Percentiles rank a stretch among this genome's conserved stretches.
These are phyloP conservation scores for Toxotes lorentzi DNA, from an alignment of 2,797 vertebrate species.

Conservation along the genomic window DNA sequence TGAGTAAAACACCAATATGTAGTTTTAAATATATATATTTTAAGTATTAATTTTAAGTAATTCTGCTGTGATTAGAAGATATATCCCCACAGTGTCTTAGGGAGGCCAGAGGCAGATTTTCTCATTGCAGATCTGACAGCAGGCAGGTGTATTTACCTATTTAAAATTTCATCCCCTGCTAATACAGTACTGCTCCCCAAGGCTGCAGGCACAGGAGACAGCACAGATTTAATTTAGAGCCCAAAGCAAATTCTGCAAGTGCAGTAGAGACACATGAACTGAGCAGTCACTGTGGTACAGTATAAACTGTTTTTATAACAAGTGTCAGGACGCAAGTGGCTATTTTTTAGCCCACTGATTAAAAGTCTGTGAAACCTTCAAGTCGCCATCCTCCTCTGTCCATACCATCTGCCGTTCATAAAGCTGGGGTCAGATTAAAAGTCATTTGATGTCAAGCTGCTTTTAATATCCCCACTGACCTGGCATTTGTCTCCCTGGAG, in stretches of 20 bases:
- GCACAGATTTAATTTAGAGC: slow-evolving; percentile 8
- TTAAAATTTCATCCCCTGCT: neutral
- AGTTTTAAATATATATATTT: no score
- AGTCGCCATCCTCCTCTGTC: slow-evolving; percentile 7
- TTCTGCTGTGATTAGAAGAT: neutral
- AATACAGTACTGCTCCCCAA: slow-evolving; percentile 20
- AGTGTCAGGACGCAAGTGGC: neutral
- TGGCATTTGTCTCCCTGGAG: slow-evolving; percentile 75
- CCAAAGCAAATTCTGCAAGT: neutral
- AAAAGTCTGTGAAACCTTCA: slow-evolving; percentile 8
- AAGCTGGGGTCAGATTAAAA: slow-evolving; percentile 55
- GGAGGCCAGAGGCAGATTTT: slow-evolving; percentile 10
- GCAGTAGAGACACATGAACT: slow-evolving; percentile 8
- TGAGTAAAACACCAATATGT: neutral
- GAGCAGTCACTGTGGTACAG: neutral
- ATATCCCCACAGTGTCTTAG: neutral
- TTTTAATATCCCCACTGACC: slow-evolving; percentile 66
- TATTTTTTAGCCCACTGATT: neutral
- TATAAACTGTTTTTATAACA: neutral
- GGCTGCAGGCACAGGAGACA: slow-evolving; percentile 6
- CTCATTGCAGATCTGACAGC: slow-evolving; percentile 14
- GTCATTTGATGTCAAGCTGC: slow-evolving; percentile 61
- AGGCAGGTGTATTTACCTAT: slow-evolving; percentile 19
- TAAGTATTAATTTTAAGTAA: no score
- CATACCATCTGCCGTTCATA: slow-evolving; percentile 42